Percentiles rank a stretch among this genome's conserved stretches.
Evolutionary conservation across 1,140 invertebrate species (phyloP).

Genomic region (Mycetomoellerius zeteki): DNA sequence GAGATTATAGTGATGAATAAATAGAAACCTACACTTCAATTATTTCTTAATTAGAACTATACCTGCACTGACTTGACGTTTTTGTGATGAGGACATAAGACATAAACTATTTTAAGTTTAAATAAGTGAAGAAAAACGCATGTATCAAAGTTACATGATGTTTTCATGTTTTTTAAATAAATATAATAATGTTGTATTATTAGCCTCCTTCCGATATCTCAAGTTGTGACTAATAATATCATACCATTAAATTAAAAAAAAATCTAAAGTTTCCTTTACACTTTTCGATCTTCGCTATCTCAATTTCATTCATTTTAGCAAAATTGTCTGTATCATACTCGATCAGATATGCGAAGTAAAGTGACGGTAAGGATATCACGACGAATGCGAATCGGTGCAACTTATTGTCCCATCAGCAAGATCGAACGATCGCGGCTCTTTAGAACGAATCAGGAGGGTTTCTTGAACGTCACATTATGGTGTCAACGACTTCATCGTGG

Average conservation of each 20-base stretch:
- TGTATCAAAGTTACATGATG: background rate
- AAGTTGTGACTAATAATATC: background rate
- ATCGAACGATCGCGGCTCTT: conserved; percentile 67
- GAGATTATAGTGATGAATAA: no score
- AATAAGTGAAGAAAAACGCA: background rate
- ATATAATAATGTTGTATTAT: background rate
- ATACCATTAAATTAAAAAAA: conserved; percentile 10
- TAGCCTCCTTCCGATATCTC: background rate
- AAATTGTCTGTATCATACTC: conserved; percentile 23
- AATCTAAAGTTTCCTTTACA: background rate
- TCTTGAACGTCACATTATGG: conserved; percentile 72
- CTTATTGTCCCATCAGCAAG: conserved; percentile 58
- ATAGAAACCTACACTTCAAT: no score
- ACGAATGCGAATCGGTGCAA: background rate
- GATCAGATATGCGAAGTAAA: conserved; percentile 6
- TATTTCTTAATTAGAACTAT: background rate
- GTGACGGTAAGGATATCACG: background rate
- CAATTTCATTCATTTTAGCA: conserved; percentile 32
- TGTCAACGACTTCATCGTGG: conserved; percentile 79
- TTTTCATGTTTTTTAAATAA: background rate
- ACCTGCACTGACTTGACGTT: background rate
- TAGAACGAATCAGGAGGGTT: conserved; percentile 23
- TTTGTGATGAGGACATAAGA: background rate
- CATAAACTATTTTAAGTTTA: background rate
- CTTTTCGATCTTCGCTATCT: background rate